A percentile compares a stretch with the other conserved stretches of the same genome.
Evolutionary conservation across 2,113 vertebrate genomes (phyloP).

Genomic region (Chitala chitala): DNA sequence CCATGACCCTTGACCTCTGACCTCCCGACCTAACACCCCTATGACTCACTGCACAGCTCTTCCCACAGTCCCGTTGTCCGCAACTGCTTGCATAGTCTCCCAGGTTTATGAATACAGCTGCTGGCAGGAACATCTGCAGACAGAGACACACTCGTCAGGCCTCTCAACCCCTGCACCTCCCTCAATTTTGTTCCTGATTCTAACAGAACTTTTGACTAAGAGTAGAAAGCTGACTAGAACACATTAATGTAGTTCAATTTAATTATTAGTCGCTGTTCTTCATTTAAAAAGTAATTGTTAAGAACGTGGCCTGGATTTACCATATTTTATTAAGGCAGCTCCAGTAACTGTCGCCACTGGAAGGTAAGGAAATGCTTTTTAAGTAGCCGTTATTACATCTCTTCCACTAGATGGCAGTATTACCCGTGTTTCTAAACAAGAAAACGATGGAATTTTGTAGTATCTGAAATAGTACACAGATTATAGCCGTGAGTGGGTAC

Average conservation of each 20-base stretch:
- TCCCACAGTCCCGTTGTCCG: constrained; percentile 67
- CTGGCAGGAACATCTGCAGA: constrained; percentile 79
- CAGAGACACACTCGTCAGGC: constrained; percentile 16
- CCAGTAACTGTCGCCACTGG: not conserved
- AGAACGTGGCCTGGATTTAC: not conserved
- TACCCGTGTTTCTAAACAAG: not conserved
- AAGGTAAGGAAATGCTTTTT: no score
- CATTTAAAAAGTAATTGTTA: not conserved
- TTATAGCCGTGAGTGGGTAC: not conserved
- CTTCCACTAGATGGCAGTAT: not conserved
- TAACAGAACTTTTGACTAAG: no score
- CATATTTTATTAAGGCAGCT: no score
- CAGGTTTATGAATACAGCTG: constrained; percentile 76
- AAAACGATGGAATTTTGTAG: not conserved
- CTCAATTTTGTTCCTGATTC: not conserved
- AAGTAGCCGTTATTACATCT: not conserved
- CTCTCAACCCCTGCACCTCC: not conserved
- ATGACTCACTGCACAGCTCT: constrained; percentile 76
- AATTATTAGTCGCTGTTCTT: not conserved
- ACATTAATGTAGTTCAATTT: not conserved
- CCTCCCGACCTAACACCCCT: not conserved
- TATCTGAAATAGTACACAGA: not conserved
- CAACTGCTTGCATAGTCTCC: constrained; percentile 79
- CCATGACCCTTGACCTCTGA: not conserved
- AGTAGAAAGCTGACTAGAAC: not conserved